Evolutionary conservation across 2,113 vertebrate genomes (phyloP).

Genomic region (Callospermophilus lateralis): DNA sequence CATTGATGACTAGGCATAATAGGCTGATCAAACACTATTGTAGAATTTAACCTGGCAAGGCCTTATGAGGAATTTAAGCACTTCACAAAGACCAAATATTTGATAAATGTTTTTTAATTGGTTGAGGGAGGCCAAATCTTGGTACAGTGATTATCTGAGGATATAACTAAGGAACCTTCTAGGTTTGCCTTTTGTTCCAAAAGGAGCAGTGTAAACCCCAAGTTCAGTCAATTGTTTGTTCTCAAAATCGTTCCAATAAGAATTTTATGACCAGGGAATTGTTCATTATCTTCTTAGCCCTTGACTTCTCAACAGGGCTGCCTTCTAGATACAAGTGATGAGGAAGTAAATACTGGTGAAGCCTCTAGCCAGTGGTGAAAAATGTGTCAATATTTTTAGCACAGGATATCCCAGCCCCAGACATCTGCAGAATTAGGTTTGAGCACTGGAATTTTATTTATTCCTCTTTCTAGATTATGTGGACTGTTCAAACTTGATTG

Average conservation of each 20-base stretch:
- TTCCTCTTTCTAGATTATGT: neutral
- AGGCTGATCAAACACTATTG: rapidly evolving
- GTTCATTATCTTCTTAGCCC: neutral
- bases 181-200: neutral
- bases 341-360: too few species aligned
- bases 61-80: neutral
- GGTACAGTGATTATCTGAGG: neutral
- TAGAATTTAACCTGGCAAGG: neutral
- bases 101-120: neutral
- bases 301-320: neutral
- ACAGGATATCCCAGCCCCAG: neutral
- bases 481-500: neutral
- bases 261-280: neutral
- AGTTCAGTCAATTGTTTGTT: neutral
- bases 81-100: neutral
- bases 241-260: neutral
- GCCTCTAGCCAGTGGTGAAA: neutral
- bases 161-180: neutral
- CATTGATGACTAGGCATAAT: neutral
- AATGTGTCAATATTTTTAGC: neutral
- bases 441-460: neutral
- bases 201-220: neutral
- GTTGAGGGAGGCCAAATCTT: neutral
- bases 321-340: neutral
- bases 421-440: neutral